Evolutionary conservation across 1,140 invertebrate species (phyloP), one percentile per base, ranked within the genome.

Genomic region (Microvelia longipes): DNA sequence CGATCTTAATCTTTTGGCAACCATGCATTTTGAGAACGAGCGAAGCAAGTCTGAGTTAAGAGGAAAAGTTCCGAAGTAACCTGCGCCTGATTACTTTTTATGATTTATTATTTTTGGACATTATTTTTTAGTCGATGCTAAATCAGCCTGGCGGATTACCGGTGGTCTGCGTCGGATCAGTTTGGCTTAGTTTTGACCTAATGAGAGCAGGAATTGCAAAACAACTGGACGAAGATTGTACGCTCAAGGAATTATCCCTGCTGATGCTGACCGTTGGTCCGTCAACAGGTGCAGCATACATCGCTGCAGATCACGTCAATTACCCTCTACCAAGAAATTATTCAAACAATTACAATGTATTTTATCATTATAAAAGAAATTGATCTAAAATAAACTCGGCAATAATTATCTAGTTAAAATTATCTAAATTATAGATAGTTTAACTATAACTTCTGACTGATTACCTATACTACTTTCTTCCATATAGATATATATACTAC

Each of bases 161-260:
- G 30, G 84, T 98, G 0, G 87, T 97, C 0, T 96, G 94, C 77
- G 92, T 98, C 0, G 96, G 96, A 0, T 97, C 94, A 0, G 94
- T 98, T 0, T 98, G 94, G 90, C 88, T 92, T 73, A 96, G 93
- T 73, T 98, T 94, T 94, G 76, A 86, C 1, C 82, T 90, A 1
- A 76, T 98, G 67, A 83, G 90, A 76, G 78, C 84, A 14, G 91
- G 91, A 35, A 90, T 91, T 73, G 75, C 84, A 0, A 73, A 80
- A 0, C 81, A 86, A 69, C 78, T 92, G 11, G 73, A 82, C n/a
- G 78, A 78, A 68, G 14, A 64, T 25, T 67, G 62, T 28, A 63
- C 64, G 25, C 29, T 67, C 0, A 78, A 82, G 50, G 83, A 87
- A 76, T 79, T 92, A 14, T 86, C 84, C 25, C 78, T 94, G 2